Evolutionary conservation across 2,797 vertebrate species (phyloP).

Genomic region (Prunella strophiata): DNA sequence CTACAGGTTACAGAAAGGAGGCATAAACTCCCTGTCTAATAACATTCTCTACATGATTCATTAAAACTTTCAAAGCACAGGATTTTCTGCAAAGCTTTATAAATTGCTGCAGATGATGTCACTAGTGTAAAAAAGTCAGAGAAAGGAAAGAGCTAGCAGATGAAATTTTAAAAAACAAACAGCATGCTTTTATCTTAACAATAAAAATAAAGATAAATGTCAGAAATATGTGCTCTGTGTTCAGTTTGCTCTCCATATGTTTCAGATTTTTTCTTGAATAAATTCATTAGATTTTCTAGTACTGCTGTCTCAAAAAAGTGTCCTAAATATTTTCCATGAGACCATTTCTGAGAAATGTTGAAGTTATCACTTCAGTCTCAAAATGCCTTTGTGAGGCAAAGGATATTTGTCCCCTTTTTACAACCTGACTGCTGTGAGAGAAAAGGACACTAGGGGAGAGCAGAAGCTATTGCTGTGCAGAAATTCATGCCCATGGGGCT

Average conservation of each 20-base stretch:
- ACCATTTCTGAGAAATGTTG: not conserved
- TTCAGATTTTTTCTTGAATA: constrained; percentile 13
- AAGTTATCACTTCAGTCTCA: not conserved
- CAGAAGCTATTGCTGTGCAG: not conserved
- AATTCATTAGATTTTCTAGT: not conserved
- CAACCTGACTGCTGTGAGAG: not conserved
- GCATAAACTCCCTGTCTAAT: not conserved
- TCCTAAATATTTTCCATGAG: not conserved
- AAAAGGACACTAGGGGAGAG: not conserved
- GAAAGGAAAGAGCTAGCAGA: not conserved
- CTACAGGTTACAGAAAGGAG: not conserved
- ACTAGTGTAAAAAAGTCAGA: not conserved
- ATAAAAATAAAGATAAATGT: constrained; percentile 49
- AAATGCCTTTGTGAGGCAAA: not conserved
- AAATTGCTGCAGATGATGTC: constrained; percentile 1
- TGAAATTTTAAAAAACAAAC: constrained; percentile 33
- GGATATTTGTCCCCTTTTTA: not conserved
- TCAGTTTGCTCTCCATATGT: constrained; percentile 38
- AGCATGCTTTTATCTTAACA: constrained; percentile 50
- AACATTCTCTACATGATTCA: not conserved
- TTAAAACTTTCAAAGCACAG: constrained; percentile 1
- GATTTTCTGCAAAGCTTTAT: constrained; percentile 2
- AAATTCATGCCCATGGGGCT: not conserved
- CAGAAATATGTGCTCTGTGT: constrained; percentile 33
- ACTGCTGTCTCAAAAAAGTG: not conserved